A percentile compares a stretch with the other conserved stretches of the same genome.
phyloP scores from a whole-genome alignment of 2,888 invertebrate species.

The Pandemis corylana region DNA sequence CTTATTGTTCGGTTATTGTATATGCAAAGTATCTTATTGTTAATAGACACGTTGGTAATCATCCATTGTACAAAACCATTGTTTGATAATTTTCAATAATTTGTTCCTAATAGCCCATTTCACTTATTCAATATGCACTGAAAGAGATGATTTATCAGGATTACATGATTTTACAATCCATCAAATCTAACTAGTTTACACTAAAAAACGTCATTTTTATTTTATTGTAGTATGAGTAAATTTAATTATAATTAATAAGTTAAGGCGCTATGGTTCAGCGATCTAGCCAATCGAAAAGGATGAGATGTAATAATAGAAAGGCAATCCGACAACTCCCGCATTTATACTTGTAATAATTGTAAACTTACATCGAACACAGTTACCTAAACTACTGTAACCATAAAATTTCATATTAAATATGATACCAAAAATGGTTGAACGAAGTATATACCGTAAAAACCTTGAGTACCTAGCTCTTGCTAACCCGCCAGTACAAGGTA shows the following conservation, averaged over 20 bases:
- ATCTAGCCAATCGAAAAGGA: too few relatives aligned
- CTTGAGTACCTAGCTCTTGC: neutral
- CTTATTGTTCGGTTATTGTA: neutral
- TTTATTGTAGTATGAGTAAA: slow-evolving; percentile 1
- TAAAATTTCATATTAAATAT: too few relatives aligned
- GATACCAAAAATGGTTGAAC: too few relatives aligned
- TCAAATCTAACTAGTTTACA: neutral
- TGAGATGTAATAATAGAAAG: too few relatives aligned
- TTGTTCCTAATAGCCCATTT: neutral
- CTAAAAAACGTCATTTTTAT: neutral
- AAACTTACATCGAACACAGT: too few relatives aligned
- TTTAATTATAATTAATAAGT: slow-evolving; percentile 22
- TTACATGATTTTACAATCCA: neutral
- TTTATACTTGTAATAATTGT: too few relatives aligned
- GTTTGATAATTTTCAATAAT: neutral
- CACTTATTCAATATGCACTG: neutral
- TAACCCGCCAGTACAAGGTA: neutral
- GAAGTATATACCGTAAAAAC: too few relatives aligned
- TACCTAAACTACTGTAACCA: too few relatives aligned
- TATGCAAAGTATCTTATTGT: slow-evolving; percentile 2
- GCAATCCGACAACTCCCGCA: too few relatives aligned
- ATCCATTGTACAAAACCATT: slow-evolving; percentile 3
- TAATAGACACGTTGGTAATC: neutral
- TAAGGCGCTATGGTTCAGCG: too few relatives aligned
- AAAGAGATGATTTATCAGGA: neutral